Evolutionary conservation across 2,113 vertebrate species (phyloP), one percentile per base, ranked within the genome.

Genomic region (Rhabdomys dilectus): DNA sequence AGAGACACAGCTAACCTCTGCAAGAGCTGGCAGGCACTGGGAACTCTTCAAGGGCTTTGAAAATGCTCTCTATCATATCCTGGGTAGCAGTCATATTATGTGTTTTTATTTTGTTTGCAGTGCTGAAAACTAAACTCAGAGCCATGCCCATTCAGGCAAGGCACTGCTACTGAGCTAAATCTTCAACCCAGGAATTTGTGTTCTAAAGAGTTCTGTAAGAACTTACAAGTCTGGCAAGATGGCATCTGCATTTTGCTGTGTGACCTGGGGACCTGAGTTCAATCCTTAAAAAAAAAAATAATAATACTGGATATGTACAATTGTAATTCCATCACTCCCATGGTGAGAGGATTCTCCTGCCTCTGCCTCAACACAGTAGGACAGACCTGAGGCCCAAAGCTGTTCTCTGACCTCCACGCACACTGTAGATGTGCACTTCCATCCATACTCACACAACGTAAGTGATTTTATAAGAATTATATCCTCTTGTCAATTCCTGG

Each of bases 151-250:
- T 31, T 58, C 26, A 77, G 73, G 73, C 39, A 60, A 62, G 19
- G 21, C 36, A 56, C 17, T 82, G 56, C 24, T 39, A 60, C 36
- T 82, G 62, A 82, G 77, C n/a, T 66, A 70, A 45, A n/a, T 45
- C 45, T 36, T 70, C 34, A 62, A 36, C 24, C 72, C 29, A 86
- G 62, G 26, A 68, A 62, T 66, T 86, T 48, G 29, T 62, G 15
- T 62, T 84, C 42, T 84, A 84, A 58, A 51, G 73, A 75, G 11
- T 77, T 92, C 73, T 92, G 90, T 88, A 94, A 48, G 13, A 72
- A n/a, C 36, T 70, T 51, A n/a, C 21, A n/a, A 26, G 26, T 60
- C 82, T 62, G 15, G n/a, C 81, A 84, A 84, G 58, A 84, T 64
- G n/a, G 53, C 21, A 17, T n/a, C 36, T 58, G 58, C n/a, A 85